These are phyloP conservation scores for Pitta sordida DNA, from an alignment of 2,113 vertebrate species.

Conservation along the genomic window DNA sequence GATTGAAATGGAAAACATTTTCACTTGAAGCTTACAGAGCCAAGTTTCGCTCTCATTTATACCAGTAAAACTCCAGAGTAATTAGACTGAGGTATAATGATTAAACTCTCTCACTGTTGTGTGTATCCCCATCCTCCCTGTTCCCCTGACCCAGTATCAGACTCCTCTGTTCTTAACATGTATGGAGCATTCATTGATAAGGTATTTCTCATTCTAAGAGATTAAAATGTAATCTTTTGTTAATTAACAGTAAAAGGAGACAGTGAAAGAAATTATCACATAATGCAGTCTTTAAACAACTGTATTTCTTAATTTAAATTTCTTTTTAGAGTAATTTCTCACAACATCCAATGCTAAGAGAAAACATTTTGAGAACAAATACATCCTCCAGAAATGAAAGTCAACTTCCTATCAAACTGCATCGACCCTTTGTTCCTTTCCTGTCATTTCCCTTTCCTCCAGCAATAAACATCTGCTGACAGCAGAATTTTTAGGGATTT, in stretches of 20 bases:
- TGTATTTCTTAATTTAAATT: not conserved
- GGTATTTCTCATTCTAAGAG: not conserved
- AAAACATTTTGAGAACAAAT: not conserved
- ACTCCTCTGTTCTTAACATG: not conserved
- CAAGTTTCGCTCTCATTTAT: constrained; percentile 7
- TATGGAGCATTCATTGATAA: not conserved
- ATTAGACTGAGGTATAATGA: not conserved
- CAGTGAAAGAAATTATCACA: not conserved
- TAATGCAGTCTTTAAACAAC: not conserved
- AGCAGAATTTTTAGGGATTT: not conserved
- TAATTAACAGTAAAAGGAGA: not conserved
- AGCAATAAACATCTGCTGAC: not conserved
- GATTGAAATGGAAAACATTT: not conserved
- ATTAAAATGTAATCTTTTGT: not conserved
- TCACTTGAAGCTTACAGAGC: not conserved
- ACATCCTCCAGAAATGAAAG: not conserved
- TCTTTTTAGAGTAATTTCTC: not conserved
- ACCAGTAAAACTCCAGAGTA: not conserved
- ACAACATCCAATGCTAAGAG: not conserved
- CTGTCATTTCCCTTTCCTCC: not conserved
- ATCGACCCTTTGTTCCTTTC: not conserved
- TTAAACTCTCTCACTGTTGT: not conserved
- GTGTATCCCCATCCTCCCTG: not conserved
- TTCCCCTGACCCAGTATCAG: not conserved
- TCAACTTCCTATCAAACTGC: not conserved